Base-by-base conservation (phyloP, 2,888 invertebrate species). In the Thysanoteuthis rhombus region DNA sequence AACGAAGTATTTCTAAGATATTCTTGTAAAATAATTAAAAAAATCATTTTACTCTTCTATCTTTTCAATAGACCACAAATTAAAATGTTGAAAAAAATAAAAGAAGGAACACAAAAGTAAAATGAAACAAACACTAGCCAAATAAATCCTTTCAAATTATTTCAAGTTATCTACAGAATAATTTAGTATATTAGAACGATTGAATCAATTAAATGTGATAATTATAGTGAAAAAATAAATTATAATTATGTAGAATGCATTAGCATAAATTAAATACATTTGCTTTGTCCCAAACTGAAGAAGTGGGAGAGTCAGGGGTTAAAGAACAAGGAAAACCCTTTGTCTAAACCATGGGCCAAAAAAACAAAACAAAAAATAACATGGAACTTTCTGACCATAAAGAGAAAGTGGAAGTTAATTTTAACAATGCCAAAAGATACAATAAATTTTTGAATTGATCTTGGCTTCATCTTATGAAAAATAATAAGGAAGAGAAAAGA, bases 391-490 rank as follows among this genome's bases (percentile, higher is more conserved):
- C 19, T 92, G 45, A 42, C 45, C 92, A 92, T 32, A 32, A 92
- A 92, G 92, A 42, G 45, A 45, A 92, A 92, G 45, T 92, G 92
- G 36, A 92, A 92, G 45, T 92, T 92, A 6, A 10, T 45, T 92
- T 92, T 6, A 92, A 40, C 38, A 91, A 91, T 38, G 12, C 45
- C n/a, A 92, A 92, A 39, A 91, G 38, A 91, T 36, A 42, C 38
- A 28, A 40, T 91, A 32, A 28, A 32, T n/a, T 92, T 32, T 36
- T 38, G n/a, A 42, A 39, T 42, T 45, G 75, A 75, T n/a, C 75
- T 36, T 16, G 32, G 12, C 19, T 42, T 45, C 12, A 36, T n/a
- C n/a, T 75, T 36, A n/a, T 58, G 25, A 58, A 58, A 58, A 58
- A 58, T 25, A 25, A 25, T 75, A n/a, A n/a, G 32, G 58, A 10